Evolutionary conservation across 2,888 invertebrate genomes (phyloP).

Genomic region (Harpalus rufipes): DNA sequence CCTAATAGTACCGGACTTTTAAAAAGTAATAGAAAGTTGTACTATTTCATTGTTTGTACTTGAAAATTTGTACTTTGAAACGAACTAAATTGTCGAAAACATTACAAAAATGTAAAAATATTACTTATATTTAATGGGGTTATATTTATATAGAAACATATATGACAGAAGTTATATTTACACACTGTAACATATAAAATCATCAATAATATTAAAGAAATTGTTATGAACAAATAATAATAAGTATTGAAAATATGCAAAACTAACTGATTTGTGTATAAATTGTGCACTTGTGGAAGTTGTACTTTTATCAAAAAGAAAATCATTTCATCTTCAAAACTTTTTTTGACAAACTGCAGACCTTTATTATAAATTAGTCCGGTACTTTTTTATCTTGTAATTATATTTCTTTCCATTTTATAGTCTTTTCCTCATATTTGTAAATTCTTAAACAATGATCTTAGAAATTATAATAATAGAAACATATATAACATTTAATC

Average conservation of each 20-base stretch:
- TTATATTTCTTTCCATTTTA: constrained; percentile 1
- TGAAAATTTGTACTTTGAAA: constrained; percentile 3
- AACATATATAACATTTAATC: background rate
- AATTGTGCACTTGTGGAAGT: constrained; percentile 2
- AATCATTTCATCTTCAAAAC: background rate
- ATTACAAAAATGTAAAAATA: background rate
- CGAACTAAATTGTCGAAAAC: background rate
- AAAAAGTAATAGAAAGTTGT: background rate
- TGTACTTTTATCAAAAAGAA: background rate
- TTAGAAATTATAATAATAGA: background rate
- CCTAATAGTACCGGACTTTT: background rate
- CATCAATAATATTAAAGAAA: background rate
- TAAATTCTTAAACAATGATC: constrained; percentile 20
- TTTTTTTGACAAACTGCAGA: background rate
- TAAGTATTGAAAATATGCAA: background rate
- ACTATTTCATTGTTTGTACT: constrained; percentile 4
- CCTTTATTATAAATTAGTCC: background rate
- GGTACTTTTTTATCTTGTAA: constrained; percentile 7
- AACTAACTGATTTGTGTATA: background rate
- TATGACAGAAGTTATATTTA: background rate
- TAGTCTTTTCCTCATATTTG: constrained; percentile 49
- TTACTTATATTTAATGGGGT: background rate
- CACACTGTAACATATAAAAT: background rate
- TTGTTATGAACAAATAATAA: background rate
- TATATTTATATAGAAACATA: constrained; percentile 1